Evolutionary conservation across 35 echinoderm and acorn worm genomes (phyloP), one percentile per base, ranked within the genome.

Genomic region (Lytechinus pictus): DNA sequence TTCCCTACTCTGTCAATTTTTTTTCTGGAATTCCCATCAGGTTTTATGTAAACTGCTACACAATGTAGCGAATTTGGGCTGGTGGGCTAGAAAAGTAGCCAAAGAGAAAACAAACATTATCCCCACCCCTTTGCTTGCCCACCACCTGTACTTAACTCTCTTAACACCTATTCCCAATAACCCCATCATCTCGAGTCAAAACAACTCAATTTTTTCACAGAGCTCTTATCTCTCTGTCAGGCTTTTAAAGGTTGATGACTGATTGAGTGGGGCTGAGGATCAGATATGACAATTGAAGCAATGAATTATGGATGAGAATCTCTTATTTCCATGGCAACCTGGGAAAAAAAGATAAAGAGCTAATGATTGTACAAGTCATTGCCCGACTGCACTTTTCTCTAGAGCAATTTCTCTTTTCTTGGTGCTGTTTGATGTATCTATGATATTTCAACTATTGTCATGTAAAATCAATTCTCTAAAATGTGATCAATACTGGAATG

Each of bases 301-400:
- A 79, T 79, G 66, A 79, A 79, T 79, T 79, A 79, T 79, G 66
- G 66, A 79, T 79, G 66, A 79, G 66, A n/a, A 24, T 79, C 66
- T 79, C 66, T 7, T 79, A 79, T 79, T 79, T 24, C 12, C 66
- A 79, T 79, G 66, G 14, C 66, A 79, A 79, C 66, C 16, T 79
- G 33, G 33, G 33, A 79, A 79, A n/a, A 24, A 24, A 79, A 24
- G 66, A 79, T 16, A 24, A 24, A 79, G 66, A 79, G 66, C 19
- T 79, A 24, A 24, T 79, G 66, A 79, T 79, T 6, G n/a, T 79
- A 79, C n/a, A 79, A 79, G 66, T 79, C 66, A 79, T 79, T 79
- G 66, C 66, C 66, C 66, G 66, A 79, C 19, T 79, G 66, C 66
- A 79, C 66, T 79, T 79, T 79, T 24, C 66, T 24, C 66, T n/a